Conservation (phyloP, 2,888 invertebrate species). For the Clunio marinus region DNA sequence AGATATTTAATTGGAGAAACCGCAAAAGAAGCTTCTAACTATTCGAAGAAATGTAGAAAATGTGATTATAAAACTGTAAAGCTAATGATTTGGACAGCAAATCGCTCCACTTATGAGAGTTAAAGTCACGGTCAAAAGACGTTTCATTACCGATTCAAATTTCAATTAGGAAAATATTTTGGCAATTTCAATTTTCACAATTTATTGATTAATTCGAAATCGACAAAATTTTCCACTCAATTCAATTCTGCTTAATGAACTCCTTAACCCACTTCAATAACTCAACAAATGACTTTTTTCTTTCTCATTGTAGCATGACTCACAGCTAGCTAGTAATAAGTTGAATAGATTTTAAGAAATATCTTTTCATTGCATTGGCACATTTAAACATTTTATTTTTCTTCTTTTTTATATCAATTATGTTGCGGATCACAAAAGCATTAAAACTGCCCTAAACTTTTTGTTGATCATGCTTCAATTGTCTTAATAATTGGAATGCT, state of each 20-base stretch:
- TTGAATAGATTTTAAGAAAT: not conserved
- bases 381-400: not conserved
- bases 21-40: not conserved
- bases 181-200: no score
- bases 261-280: slow-evolving; percentile 24
- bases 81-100: no score
- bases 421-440: not conserved
- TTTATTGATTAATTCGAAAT: not conserved
- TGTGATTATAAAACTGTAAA: no score
- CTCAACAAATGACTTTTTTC: not conserved
- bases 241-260: not conserved
- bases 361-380: not conserved
- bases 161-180: no score
- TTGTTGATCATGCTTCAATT: not conserved
- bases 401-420: not conserved
- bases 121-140: no score
- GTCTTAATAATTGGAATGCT: not conserved
- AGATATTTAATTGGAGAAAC: no score
- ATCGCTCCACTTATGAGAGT: no score
- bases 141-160: no score
- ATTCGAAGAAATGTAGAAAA: not conserved
- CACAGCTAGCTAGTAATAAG: not conserved
- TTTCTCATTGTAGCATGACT: slow-evolving; percentile 2
- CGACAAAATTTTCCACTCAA: not conserved
- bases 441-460: not conserved